A percentile compares a stretch with the other conserved stretches of the same genome.
These are phyloP conservation scores for Aphis gossypii DNA, from an alignment of 1,140 invertebrate genomes.

Conservation along the genomic window DNA sequence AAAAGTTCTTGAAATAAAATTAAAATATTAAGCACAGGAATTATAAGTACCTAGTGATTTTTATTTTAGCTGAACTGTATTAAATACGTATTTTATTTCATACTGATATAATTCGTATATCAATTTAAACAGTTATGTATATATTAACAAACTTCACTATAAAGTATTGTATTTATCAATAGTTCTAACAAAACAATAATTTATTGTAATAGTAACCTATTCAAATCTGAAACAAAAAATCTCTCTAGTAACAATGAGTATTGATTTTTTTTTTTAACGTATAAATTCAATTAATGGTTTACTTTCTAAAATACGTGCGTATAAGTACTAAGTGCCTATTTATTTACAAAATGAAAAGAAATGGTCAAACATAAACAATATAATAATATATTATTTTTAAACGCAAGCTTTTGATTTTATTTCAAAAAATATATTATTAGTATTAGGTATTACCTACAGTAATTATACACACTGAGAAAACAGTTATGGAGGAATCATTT, in stretches of 20 bases:
- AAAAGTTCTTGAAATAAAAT: no score
- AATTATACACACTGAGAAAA: not conserved
- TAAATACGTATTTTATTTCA: no score
- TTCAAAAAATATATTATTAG: not conserved
- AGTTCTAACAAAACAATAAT: not conserved
- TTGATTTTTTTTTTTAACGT: not conserved
- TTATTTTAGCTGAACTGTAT: no score
- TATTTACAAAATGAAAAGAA: not conserved
- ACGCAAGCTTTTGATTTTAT: not conserved
- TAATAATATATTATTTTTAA: not conserved
- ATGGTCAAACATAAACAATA: not conserved
- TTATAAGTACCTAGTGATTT: no score
- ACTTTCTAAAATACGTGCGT: not conserved
- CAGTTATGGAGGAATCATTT: not conserved
- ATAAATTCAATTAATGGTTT: not conserved
- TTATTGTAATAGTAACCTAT: not conserved
- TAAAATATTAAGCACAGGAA: no score
- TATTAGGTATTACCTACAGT: not conserved
- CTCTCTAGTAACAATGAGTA: not conserved
- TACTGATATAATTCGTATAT: no score
- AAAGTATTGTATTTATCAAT: not conserved
- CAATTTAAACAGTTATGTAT: no score
- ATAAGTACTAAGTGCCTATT: not conserved
- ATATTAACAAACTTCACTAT: not conserved
- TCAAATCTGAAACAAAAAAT: not conserved